A percentile compares a stretch with the other conserved stretches of the same genome.
Conservation (phyloP, 1,140 invertebrate genomes). For the Cyrtorhinus lividipennis region DNA sequence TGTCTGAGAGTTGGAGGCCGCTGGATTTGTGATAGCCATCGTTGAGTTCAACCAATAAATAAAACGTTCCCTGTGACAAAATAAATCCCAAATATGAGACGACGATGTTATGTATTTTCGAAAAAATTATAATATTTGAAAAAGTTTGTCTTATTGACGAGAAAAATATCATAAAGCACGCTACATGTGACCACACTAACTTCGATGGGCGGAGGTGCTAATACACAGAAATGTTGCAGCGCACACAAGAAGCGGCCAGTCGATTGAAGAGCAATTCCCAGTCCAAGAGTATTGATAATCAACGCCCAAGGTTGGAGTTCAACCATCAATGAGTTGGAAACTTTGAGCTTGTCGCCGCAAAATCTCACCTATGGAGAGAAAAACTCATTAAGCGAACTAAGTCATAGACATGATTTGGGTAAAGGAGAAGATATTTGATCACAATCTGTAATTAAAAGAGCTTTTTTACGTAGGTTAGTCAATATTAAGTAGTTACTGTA, state of each 20-base stretch:
- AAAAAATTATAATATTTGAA: too few species aligned
- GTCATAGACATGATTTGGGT: too few species aligned
- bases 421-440: too few species aligned
- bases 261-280: slow-evolving; percentile 37
- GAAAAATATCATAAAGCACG: too few species aligned
- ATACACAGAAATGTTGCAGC: slow-evolving; percentile 41
- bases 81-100: too few species aligned
- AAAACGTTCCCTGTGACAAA: slow-evolving; percentile 36
- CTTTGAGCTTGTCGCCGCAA: slow-evolving; percentile 31
- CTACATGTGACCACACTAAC: too few species aligned
- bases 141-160: too few species aligned
- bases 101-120: too few species aligned
- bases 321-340: slow-evolving; percentile 39
- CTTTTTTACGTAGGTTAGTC: too few species aligned
- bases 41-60: slow-evolving; percentile 36
- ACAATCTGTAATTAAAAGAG: too few species aligned
- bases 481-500: too few species aligned
- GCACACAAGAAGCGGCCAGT: slow-evolving; percentile 36
- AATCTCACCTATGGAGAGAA: slow-evolving; percentile 43
- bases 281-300: slow-evolving; percentile 49
- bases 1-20: slow-evolving; percentile 34
- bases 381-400: too few species aligned
- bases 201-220: slow-evolving; percentile 44
- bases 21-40: slow-evolving; percentile 34
- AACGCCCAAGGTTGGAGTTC: slow-evolving; percentile 60